Conservation (phyloP, 2,113 vertebrate genomes). For the Antennarius striatus region DNA sequence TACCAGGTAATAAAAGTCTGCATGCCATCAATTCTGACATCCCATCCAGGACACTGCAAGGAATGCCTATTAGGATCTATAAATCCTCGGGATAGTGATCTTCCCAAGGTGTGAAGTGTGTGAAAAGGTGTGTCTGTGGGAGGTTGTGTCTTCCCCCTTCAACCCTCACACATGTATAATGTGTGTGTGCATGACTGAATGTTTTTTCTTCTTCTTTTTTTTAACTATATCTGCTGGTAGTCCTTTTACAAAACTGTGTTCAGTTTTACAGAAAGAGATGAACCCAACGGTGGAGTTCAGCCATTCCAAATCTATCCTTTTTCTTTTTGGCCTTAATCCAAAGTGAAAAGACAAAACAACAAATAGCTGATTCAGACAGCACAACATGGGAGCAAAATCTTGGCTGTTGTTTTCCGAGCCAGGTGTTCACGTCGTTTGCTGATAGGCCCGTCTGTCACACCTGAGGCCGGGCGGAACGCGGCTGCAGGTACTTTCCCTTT, state of each 20-base stretch:
- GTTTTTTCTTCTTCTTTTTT: neutral
- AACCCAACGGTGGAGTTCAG: slow-evolving; percentile 45
- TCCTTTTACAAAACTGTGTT: slow-evolving; percentile 6
- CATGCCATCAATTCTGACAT: slow-evolving; percentile 80
- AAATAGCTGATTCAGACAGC: slow-evolving; percentile 52
- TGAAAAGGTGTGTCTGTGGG: slow-evolving; percentile 59
- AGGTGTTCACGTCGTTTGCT: slow-evolving; percentile 58
- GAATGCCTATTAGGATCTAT: slow-evolving; percentile 75
- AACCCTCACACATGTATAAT: slow-evolving; percentile 33
- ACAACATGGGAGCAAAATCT: slow-evolving; percentile 30
- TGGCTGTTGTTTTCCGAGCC: slow-evolving; percentile 43
- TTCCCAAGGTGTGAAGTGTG: slow-evolving; percentile 48
- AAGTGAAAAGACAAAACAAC: slow-evolving; percentile 60
- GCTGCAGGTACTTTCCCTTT: slow-evolving; percentile 74
- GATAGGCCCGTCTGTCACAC: slow-evolving; percentile 55
- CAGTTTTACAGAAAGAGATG: slow-evolving; percentile 29
- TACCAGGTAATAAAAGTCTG: slow-evolving; percentile 81
- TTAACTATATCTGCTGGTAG: slow-evolving; percentile 22
- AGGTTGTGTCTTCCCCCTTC: slow-evolving; percentile 17
- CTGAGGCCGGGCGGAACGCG: slow-evolving; percentile 54
- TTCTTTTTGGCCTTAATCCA: slow-evolving; percentile 42
- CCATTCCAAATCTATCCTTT: slow-evolving; percentile 5
- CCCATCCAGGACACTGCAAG: slow-evolving; percentile 67
- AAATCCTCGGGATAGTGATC: slow-evolving; percentile 70
- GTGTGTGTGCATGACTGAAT: slow-evolving; percentile 14